These are phyloP conservation scores for Hypselothyrea guttata DNA, from an alignment of 2,888 invertebrate species.

Conservation along the genomic window DNA sequence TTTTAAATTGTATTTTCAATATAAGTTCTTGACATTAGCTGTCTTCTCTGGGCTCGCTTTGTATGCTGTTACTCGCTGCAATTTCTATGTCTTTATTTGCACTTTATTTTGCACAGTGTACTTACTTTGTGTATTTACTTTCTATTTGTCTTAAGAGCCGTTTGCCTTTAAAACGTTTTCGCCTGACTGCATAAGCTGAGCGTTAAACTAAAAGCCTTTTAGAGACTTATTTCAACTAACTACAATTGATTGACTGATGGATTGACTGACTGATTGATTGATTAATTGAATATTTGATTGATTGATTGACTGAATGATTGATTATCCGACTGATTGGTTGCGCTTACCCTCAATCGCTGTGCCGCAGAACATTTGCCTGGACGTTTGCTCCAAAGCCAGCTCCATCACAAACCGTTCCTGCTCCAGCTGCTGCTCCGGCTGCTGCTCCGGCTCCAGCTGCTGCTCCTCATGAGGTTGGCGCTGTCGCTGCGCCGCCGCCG, in stretches of 20 bases:
- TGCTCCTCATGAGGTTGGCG: too few species aligned
- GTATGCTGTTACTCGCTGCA: too few species aligned
- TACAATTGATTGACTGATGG: background rate
- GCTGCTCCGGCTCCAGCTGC: slow-evolving; percentile 19
- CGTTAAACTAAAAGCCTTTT: too few species aligned
- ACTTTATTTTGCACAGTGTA: too few species aligned
- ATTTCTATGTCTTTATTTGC: too few species aligned
- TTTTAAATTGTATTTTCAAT: too few species aligned
- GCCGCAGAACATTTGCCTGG: background rate
- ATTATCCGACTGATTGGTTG: background rate
- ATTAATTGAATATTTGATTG: background rate
- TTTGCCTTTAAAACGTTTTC: too few species aligned
- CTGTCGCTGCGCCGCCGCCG: slow-evolving; percentile 15
- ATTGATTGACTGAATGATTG: background rate
- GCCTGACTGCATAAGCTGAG: background rate
- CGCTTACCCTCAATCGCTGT: slow-evolving; percentile 8
- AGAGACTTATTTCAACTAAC: background rate
- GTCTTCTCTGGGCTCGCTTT: too few species aligned
- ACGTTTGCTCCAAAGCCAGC: background rate
- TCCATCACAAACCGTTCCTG: slow-evolving; percentile 3
- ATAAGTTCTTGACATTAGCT: too few species aligned
- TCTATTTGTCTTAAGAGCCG: slow-evolving; percentile 10
- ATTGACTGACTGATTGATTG: background rate
- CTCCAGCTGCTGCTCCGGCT: slow-evolving; percentile 14
- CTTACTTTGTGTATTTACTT: too few species aligned